Conservation (phyloP, 2,797 vertebrate genomes). For the Neoniphon sammara region DNA sequence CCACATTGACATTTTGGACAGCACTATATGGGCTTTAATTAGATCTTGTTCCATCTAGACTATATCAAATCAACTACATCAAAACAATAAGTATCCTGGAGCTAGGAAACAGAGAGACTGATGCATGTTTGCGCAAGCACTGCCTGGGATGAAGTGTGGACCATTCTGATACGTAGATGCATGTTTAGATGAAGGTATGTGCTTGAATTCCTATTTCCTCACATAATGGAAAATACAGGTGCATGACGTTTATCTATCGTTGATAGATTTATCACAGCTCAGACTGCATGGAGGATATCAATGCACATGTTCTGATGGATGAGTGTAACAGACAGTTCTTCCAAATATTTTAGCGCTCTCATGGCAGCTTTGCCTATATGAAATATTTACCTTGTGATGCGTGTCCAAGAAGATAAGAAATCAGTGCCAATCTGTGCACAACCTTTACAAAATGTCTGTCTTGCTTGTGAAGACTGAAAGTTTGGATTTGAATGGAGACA, state of each 20-base stretch:
- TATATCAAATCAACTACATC: conserved; percentile 11
- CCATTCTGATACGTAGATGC: conserved; percentile 13
- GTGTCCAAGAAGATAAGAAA: not conserved
- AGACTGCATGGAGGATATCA: conserved; percentile 24
- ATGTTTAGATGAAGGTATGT: conserved; percentile 30
- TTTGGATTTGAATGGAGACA: not conserved
- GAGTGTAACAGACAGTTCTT: not conserved
- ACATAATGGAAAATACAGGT: conserved; percentile 60
- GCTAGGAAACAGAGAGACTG: conserved; percentile 21
- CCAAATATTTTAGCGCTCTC: conserved; percentile 20
- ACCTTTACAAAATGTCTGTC: not conserved
- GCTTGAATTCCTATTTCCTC: conserved; percentile 48
- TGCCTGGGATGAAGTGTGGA: not conserved
- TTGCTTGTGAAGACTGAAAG: not conserved
- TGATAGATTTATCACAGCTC: conserved; percentile 43
- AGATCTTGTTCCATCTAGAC: conserved; percentile 8
- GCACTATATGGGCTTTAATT: not conserved
- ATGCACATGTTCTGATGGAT: conserved; percentile 2
- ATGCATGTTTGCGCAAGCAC: conserved; percentile 26
- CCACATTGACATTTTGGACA: conserved; percentile 38
- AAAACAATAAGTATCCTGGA: conserved; percentile 24
- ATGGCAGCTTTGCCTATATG: not conserved
- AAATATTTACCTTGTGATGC: not conserved
- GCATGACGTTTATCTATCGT: not conserved
- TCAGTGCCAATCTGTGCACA: not conserved